These are phyloP conservation scores for Noctilio leporinus DNA, from an alignment of 2,113 vertebrate species.

Conservation along the genomic window DNA sequence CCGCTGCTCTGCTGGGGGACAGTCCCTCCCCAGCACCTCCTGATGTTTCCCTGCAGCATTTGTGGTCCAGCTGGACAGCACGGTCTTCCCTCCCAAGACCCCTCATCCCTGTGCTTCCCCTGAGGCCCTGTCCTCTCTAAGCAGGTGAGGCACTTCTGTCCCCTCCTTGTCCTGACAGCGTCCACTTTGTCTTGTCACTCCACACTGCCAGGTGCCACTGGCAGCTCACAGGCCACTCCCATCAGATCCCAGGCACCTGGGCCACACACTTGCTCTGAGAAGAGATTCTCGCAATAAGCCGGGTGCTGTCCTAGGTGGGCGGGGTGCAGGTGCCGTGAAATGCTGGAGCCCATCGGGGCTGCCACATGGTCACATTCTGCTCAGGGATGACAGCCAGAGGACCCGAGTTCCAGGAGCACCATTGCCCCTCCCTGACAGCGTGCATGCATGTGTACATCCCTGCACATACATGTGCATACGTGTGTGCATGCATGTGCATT, in stretches of 20 bases:
- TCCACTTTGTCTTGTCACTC: neutral
- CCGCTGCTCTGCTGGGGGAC: fast-evolving
- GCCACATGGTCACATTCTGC: too few relatives aligned
- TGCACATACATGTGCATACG: too few relatives aligned
- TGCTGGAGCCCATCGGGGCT: too few relatives aligned
- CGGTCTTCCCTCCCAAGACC: too few relatives aligned
- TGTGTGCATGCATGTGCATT: too few relatives aligned
- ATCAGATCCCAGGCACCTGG: neutral
- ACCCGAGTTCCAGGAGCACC: neutral
- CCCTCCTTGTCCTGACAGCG: fast-evolving
- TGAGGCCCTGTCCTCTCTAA: neutral
- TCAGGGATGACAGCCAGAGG: neutral
- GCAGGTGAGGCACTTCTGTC: fast-evolving
- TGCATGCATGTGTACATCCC: too few relatives aligned
- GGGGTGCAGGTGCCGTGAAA: neutral
- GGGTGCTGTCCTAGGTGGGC: neutral
- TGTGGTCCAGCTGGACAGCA: fast-evolving
- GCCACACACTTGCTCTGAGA: fast-evolving
- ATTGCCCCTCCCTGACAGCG: too few relatives aligned
- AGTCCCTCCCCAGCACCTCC: neutral
- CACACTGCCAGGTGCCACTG: neutral
- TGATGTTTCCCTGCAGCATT: neutral
- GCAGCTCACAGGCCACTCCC: neutral
- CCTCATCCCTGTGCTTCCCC: neutral
- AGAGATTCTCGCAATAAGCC: neutral